phyloP scores from a whole-genome alignment of 1,140 invertebrate species.

The Apis cerana region DNA sequence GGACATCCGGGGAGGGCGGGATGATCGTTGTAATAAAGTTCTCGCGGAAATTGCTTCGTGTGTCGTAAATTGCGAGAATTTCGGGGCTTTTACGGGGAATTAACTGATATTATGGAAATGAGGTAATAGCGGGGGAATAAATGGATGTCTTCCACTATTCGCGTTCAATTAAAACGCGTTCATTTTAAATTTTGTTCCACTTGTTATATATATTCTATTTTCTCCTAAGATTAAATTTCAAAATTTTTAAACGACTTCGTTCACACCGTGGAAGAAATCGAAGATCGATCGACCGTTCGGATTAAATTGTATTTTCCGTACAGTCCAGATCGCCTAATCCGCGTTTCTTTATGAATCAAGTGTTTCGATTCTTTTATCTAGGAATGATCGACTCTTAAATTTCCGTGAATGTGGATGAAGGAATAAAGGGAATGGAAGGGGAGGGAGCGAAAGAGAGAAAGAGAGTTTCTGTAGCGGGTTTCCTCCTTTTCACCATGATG shows the following conservation, averaged over 20 bases:
- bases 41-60: not conserved
- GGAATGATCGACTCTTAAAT: constrained; percentile 36
- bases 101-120: not conserved
- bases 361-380: constrained; percentile 18
- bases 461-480: constrained; percentile 30
- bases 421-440: constrained; percentile 24
- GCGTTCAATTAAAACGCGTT: too few relatives aligned
- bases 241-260: too few relatives aligned
- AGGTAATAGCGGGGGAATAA: too few relatives aligned
- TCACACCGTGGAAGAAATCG: too few relatives aligned
- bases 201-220: not conserved
- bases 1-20: not conserved
- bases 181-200: not conserved
- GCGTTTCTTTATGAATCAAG: not conserved
- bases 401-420: constrained; percentile 19
- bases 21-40: constrained; percentile 2
- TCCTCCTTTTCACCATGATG: constrained; percentile 57
- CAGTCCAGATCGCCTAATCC: constrained; percentile 13
- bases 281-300: too few relatives aligned
- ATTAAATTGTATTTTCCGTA: not conserved
- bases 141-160: too few relatives aligned
- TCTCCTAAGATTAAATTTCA: too few relatives aligned
- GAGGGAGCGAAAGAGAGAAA: too few relatives aligned
- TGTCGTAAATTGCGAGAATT: not conserved
- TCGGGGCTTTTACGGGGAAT: not conserved